phyloP scores from a whole-genome alignment of 2,113 vertebrate species.

The Apodemus sylvaticus region DNA sequence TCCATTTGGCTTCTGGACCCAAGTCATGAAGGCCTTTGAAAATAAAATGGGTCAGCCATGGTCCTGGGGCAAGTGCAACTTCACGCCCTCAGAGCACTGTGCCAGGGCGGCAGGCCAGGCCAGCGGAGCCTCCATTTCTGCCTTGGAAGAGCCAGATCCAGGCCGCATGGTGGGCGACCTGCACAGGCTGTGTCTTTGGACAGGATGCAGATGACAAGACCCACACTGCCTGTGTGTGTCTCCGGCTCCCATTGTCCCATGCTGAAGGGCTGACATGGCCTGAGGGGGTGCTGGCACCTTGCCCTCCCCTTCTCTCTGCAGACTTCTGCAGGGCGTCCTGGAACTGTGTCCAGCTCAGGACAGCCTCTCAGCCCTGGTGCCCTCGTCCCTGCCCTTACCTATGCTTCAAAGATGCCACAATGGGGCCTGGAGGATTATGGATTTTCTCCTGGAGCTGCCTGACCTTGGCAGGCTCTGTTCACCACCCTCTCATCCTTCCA shows the following conservation, averaged over 20 bases:
- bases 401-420: not conserved
- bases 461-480: not conserved
- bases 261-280: rapidly evolving
- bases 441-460: not conserved
- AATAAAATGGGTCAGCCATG: no score
- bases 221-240: rapidly evolving
- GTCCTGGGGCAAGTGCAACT: not conserved
- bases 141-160: no score
- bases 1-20: not conserved
- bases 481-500: no score
- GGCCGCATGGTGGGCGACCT: not conserved
- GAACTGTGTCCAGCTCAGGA: not conserved
- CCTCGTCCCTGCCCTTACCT: no score
- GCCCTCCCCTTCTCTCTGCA: not conserved
- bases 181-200: not conserved
- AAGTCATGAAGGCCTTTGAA: not conserved
- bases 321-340: not conserved
- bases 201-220: rapidly evolving
- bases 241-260: rapidly evolving
- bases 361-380: not conserved
- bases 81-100: not conserved
- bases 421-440: rapidly evolving
- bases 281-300: rapidly evolving
- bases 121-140: rapidly evolving
- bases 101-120: not conserved